Percentiles rank a stretch among this genome's conserved stretches.
These are phyloP conservation scores for Lasioglossum marginatum DNA, from an alignment of 2,888 invertebrate species.

Conservation along the genomic window DNA sequence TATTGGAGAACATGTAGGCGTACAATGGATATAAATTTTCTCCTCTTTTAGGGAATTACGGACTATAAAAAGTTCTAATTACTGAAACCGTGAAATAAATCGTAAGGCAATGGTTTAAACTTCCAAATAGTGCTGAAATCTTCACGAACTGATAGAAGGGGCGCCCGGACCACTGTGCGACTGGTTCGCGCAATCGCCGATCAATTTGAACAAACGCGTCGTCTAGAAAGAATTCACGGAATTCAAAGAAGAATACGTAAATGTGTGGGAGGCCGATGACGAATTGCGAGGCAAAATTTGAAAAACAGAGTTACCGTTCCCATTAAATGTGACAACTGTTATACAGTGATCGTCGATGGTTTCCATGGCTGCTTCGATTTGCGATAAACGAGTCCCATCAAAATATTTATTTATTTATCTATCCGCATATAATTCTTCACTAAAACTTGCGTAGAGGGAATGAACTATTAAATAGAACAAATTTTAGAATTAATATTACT, in stretches of 20 bases:
- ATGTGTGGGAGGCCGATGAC: constrained; percentile 32
- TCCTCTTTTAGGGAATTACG: too few species aligned
- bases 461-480: not conserved
- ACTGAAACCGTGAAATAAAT: too few species aligned
- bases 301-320: constrained; percentile 20
- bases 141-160: too few species aligned
- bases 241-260: constrained; percentile 41
- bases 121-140: too few species aligned
- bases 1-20: too few species aligned
- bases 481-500: not conserved
- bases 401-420: not conserved
- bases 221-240: constrained; percentile 8
- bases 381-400: not conserved
- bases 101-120: too few species aligned
- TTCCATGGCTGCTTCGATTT: not conserved
- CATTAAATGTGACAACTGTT: not conserved
- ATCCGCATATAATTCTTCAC: too few species aligned
- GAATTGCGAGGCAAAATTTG: constrained; percentile 13
- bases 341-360: not conserved
- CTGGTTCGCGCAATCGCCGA: not conserved
- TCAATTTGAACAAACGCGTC: not conserved
- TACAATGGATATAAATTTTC: too few species aligned
- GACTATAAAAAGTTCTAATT: too few species aligned
- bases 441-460: not conserved
- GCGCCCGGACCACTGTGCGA: not conserved